These are phyloP conservation scores for Papilio polyxenes DNA, from an alignment of 1,140 invertebrate species.

Conservation along the genomic window DNA sequence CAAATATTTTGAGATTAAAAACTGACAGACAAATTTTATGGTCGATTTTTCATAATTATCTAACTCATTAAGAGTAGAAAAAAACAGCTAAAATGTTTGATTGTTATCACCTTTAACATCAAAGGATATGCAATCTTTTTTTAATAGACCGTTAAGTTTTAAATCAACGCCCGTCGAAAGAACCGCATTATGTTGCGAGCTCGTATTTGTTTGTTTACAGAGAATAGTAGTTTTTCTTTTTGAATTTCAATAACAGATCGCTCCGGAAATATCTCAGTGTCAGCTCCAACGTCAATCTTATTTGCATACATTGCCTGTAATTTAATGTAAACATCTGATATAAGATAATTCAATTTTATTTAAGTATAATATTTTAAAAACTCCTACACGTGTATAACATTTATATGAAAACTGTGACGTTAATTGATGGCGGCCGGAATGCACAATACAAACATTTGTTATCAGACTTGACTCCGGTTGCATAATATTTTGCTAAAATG, in stretches of 20 bases:
- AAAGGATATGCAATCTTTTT: slow-evolving; percentile 37
- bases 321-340: slow-evolving; percentile 44
- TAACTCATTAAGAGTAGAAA: slow-evolving; percentile 32
- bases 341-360: slow-evolving; percentile 50
- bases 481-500: slow-evolving; percentile 60
- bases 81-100: neutral
- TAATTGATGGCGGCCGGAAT: slow-evolving; percentile 51
- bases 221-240: slow-evolving; percentile 24
- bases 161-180: slow-evolving; percentile 27
- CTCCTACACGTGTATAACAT: slow-evolving; percentile 34
- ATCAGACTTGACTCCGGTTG: slow-evolving; percentile 59
- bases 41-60: slow-evolving; percentile 25
- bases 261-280: slow-evolving; percentile 36
- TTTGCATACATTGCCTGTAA: slow-evolving; percentile 35
- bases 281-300: slow-evolving; percentile 25
- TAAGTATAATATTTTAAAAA: slow-evolving; percentile 52
- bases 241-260: slow-evolving; percentile 28
- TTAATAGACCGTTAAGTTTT: slow-evolving; percentile 36
- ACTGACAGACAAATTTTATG: neutral
- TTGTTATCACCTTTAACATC: slow-evolving; percentile 36
- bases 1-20: slow-evolving; percentile 1
- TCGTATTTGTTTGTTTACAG: slow-evolving; percentile 28
- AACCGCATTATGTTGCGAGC: slow-evolving; percentile 31
- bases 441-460: slow-evolving; percentile 59
- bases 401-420: slow-evolving; percentile 45